Conservation (phyloP, 2,888 invertebrate genomes). For the Eilema griseolum region DNA sequence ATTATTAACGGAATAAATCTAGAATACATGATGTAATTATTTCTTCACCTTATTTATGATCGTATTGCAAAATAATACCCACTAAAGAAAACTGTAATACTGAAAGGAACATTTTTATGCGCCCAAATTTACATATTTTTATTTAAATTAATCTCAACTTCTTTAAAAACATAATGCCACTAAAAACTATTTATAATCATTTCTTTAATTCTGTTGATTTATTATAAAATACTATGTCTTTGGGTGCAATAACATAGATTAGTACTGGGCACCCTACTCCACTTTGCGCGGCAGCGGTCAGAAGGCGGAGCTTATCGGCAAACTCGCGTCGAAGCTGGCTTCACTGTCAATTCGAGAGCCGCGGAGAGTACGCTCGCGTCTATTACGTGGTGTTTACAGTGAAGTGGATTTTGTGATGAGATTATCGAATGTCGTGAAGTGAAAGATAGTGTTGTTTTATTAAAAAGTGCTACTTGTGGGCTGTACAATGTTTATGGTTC, state of each 20-base stretch:
- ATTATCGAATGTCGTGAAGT: slow-evolving; percentile 85
- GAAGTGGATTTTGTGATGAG: slow-evolving; percentile 84
- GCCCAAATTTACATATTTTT: background rate
- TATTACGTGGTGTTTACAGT: slow-evolving; percentile 85
- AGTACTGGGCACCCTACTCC: slow-evolving; percentile 75
- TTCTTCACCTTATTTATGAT: background rate
- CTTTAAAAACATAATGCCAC: background rate
- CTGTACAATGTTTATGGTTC: slow-evolving; percentile 76
- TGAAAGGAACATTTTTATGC: background rate
- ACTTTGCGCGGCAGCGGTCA: slow-evolving; percentile 87
- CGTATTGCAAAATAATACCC: background rate
- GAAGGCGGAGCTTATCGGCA: slow-evolving; percentile 87
- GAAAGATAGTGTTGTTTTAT: slow-evolving; percentile 81
- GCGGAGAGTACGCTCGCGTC: slow-evolving; percentile 85
- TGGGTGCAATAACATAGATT: slow-evolving; percentile 19
- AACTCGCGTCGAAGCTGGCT: slow-evolving; percentile 85
- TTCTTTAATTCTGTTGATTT: background rate
- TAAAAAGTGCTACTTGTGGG: slow-evolving; percentile 77
- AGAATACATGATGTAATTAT: background rate
- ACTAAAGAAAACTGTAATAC: background rate
- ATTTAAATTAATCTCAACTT: background rate
- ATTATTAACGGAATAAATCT: slow-evolving; percentile 15
- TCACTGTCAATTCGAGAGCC: slow-evolving; percentile 87
- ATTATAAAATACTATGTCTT: background rate
- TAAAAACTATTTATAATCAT: background rate